These are phyloP conservation scores for Anastatus disparis DNA, from an alignment of 1,140 invertebrate species.

Conservation along the genomic window DNA sequence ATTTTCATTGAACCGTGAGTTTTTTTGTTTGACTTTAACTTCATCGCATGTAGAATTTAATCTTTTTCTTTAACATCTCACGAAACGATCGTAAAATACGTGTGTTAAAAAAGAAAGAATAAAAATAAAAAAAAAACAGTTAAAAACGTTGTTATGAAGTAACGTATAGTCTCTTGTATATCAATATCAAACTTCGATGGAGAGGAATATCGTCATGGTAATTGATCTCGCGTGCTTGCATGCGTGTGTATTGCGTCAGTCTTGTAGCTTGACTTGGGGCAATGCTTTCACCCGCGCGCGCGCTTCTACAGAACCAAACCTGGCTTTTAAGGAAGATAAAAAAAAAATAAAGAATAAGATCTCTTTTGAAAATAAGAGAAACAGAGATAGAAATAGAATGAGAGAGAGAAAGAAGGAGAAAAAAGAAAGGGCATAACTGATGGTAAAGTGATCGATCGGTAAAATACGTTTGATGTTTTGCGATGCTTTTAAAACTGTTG, in stretches of 20 bases:
- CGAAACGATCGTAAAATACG: not conserved
- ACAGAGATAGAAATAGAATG: not conserved
- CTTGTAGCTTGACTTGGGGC: no score
- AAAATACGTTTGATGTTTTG: slow-evolving; percentile 18
- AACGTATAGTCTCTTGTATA: no score
- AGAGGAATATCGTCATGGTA: slow-evolving; percentile 47
- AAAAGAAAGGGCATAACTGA: not conserved
- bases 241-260: slow-evolving; percentile 56
- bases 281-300: slow-evolving; percentile 49
- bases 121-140: no score
- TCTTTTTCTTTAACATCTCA: not conserved
- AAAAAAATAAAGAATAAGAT: no score
- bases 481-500: slow-evolving; percentile 16
- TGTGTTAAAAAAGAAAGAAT: not conserved
- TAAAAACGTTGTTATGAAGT: slow-evolving; percentile 16
- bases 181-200: not conserved
- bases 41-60: not conserved
- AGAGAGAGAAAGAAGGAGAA: not conserved
- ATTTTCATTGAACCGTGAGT: no score
- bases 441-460: slow-evolving; percentile 4
- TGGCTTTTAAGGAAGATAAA: slow-evolving; percentile 8
- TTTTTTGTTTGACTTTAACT: no score
- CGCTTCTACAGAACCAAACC: slow-evolving; percentile 33
- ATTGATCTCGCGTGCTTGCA: slow-evolving; percentile 50
- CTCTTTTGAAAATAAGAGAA: not conserved